Evolutionary conservation across 2,888 invertebrate species (phyloP).

Genomic region (Drosophila stalkeri): DNA sequence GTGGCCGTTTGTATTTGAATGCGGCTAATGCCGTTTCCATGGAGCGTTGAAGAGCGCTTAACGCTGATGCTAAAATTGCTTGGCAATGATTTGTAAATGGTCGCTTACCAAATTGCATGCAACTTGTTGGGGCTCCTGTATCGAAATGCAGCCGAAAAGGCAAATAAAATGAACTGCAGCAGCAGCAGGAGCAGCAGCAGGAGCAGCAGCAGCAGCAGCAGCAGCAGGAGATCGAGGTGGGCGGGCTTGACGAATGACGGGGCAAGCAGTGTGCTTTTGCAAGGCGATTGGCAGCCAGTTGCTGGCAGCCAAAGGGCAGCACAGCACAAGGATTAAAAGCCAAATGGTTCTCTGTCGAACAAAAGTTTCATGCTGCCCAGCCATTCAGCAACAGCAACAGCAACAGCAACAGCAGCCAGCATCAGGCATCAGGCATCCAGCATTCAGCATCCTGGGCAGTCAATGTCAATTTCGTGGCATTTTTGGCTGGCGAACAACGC

Average conservation of each 20-base stretch:
- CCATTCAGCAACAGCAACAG: not conserved
- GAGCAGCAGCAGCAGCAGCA: not conserved
- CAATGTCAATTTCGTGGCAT: conserved; percentile 55
- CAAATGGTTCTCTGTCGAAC: conserved; percentile 41
- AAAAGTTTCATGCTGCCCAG: conserved; percentile 14
- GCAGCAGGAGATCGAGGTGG: not conserved
- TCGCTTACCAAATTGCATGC: conserved; percentile 43
- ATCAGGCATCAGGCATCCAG: not conserved
- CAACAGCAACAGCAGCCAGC: not conserved
- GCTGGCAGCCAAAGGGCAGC: conserved; percentile 43
- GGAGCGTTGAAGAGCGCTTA: conserved; percentile 25
- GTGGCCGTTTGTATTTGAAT: conserved; percentile 11
- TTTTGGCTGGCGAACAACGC: conserved; percentile 19
- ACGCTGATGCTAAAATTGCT: conserved; percentile 52
- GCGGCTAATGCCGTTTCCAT: conserved; percentile 25
- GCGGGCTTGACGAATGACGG: conserved; percentile 19
- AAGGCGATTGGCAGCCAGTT: conserved; percentile 48
- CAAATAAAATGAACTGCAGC: conserved; percentile 13
- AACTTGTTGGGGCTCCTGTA: conserved; percentile 69
- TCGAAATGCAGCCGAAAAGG: conserved; percentile 42
- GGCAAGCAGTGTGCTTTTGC: conserved; percentile 28
- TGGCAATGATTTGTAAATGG: conserved; percentile 65
- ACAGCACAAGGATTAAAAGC: conserved; percentile 51
- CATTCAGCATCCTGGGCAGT: conserved; percentile 15
- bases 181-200: not conserved